Conservation (phyloP, 2,113 vertebrate genomes). For the Arizona elegans region DNA sequence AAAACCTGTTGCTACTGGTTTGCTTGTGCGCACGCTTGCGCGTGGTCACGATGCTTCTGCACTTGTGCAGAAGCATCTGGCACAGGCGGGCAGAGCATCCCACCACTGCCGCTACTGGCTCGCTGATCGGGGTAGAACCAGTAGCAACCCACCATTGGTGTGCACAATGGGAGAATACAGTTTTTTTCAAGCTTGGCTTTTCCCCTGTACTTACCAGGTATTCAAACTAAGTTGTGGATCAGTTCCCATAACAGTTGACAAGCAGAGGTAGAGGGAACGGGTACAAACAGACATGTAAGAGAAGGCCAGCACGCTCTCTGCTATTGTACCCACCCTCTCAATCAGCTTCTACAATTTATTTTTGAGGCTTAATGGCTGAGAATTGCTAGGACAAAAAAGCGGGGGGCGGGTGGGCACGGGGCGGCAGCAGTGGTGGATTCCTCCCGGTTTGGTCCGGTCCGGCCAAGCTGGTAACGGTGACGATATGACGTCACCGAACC, state of each 20-base stretch:
- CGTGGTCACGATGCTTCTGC: too few species aligned
- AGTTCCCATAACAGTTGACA: background rate
- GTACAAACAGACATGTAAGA: background rate
- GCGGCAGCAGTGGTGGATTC: too few species aligned
- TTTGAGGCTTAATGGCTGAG: background rate
- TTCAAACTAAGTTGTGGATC: background rate
- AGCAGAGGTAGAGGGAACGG: background rate
- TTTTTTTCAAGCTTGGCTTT: background rate
- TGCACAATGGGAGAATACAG: background rate
- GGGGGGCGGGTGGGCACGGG: too few species aligned
- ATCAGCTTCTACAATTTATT: background rate
- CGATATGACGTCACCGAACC: too few species aligned
- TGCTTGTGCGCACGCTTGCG: too few species aligned
- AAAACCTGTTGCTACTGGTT: too few species aligned
- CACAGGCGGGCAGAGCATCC: too few species aligned
- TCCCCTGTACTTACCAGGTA: background rate
- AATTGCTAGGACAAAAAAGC: background rate
- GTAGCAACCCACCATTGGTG: background rate
- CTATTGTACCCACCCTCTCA: background rate
- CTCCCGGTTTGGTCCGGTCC: too few species aligned
- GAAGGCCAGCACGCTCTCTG: background rate
- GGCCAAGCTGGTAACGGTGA: too few species aligned
- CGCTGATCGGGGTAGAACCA: too few species aligned
- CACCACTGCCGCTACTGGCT: too few species aligned
- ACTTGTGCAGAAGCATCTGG: too few species aligned